phyloP scores from a whole-genome alignment of 2,888 invertebrate genomes.

The Hybos culiciformis region DNA sequence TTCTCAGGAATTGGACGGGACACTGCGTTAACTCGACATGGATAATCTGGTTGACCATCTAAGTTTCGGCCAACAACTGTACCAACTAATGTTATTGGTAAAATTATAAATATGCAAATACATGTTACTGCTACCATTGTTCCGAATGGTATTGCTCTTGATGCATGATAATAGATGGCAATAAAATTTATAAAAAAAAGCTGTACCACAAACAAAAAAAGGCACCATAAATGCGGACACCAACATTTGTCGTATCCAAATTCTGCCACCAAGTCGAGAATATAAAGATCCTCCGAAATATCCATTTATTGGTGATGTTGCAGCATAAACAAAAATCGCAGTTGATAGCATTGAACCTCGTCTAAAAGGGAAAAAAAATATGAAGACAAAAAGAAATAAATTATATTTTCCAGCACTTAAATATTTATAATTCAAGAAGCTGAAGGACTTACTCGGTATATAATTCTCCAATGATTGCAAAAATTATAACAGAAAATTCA shows the following conservation, averaged over 20 bases:
- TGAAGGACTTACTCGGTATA: conserved; percentile 81
- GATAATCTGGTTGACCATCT: conserved; percentile 92
- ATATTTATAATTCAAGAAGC: background rate
- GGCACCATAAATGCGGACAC: conserved; percentile 91
- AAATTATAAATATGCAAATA: conserved; percentile 94
- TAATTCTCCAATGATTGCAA: conserved; percentile 94
- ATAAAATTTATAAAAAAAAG: conserved; percentile 98
- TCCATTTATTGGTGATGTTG: conserved; percentile 96
- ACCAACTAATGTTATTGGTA: conserved; percentile 91
- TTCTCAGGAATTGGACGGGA: conserved; percentile 84
- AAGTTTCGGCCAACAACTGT: conserved; percentile 94
- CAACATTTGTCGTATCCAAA: conserved; percentile 98
- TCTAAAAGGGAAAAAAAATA: conserved; percentile 29
- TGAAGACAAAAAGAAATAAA: no score
- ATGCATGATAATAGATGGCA: conserved; percentile 99
- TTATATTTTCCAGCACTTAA: no score
- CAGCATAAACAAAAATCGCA: conserved; percentile 96
- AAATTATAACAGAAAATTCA: conserved; percentile 83
- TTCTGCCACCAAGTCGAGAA: conserved; percentile 84
- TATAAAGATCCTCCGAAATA: conserved; percentile 97
- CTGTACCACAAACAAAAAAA: conserved; percentile 84
- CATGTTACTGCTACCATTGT: conserved; percentile 98
- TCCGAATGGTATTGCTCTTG: conserved; percentile 95
- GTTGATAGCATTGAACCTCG: conserved; percentile 93
- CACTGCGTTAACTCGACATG: conserved; percentile 96